Evolutionary conservation across 2,797 vertebrate species (phyloP).

Genomic region (Siniperca obscura): DNA sequence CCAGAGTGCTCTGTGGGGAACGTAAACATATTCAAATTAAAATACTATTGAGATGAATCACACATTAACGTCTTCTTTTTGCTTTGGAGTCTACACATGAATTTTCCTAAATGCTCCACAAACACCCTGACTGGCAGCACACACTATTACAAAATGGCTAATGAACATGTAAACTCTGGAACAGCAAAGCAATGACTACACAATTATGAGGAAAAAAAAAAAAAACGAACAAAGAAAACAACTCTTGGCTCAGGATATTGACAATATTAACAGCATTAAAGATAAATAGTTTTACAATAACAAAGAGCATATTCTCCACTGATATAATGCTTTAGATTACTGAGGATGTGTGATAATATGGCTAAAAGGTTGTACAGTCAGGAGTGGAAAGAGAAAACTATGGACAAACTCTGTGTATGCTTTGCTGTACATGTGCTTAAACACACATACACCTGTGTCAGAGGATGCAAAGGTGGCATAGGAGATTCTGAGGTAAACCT

Average conservation of each 20-base stretch:
- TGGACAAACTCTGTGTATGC: conserved; percentile 23
- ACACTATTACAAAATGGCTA: conserved; percentile 47
- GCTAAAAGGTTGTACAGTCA: conserved; percentile 47
- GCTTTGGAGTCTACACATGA: conserved; percentile 15
- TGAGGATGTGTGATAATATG: conserved; percentile 36
- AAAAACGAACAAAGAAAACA: conserved; percentile 5
- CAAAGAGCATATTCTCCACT: conserved; percentile 26
- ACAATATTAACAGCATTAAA: conserved; percentile 43
- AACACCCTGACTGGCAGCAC: conserved; percentile 37
- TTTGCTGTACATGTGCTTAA: conserved; percentile 30
- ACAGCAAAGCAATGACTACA: conserved; percentile 52
- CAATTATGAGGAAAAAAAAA: conserved; percentile 37
- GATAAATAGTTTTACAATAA: conserved; percentile 61
- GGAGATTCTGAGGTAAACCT: conserved; percentile 77
- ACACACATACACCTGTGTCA: conserved; percentile 48
- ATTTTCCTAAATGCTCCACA: conserved; percentile 37
- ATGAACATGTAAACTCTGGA: conserved; percentile 60
- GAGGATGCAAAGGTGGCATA: conserved; percentile 69
- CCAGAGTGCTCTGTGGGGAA: conserved; percentile 15
- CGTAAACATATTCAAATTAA: conserved; percentile 21
- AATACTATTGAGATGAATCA: conserved; percentile 23
- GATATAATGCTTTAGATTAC: conserved; percentile 45
- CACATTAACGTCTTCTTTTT: conserved; percentile 17
- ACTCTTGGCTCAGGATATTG: conserved; percentile 54
- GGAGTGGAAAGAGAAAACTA: conserved; percentile 47